Percentiles rank a stretch among this genome's conserved stretches.
These are phyloP conservation scores for Heterohyrax brucei DNA, from an alignment of 2,797 vertebrate species.

Conservation along the genomic window DNA sequence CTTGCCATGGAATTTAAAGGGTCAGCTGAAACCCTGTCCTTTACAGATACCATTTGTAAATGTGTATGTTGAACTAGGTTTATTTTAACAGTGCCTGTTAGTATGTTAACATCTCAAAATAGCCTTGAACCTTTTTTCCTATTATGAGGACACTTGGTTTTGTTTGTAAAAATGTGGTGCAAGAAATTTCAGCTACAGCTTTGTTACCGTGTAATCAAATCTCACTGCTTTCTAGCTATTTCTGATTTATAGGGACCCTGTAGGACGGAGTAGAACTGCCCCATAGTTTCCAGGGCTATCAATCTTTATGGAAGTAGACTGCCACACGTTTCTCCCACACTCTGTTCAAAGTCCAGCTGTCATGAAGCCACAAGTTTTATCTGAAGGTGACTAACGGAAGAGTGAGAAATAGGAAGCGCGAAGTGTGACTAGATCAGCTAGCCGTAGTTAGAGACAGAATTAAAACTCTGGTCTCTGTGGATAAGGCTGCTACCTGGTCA, in stretches of 20 bases:
- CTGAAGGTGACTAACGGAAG: not conserved
- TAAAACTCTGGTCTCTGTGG: not conserved
- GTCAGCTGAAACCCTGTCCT: not conserved
- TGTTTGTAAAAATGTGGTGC: not conserved
- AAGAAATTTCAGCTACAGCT: conserved; percentile 28
- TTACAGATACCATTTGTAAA: conserved; percentile 51
- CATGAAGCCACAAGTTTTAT: not conserved
- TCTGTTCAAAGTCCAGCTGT: not conserved
- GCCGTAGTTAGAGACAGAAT: conserved; percentile 23
- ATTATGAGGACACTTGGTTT: conserved; percentile 25
- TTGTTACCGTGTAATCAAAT: conserved; percentile 16
- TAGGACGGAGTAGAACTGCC: too few species aligned
- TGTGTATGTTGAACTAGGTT: not conserved
- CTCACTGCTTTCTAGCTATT: too few species aligned
- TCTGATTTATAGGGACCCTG: too few species aligned
- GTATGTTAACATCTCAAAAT: conserved; percentile 14
- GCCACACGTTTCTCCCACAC: not conserved
- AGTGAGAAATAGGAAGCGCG: conserved; percentile 33
- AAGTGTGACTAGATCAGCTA: not conserved
- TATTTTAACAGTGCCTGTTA: not conserved
- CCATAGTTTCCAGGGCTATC: too few species aligned
- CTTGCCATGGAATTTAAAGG: not conserved
- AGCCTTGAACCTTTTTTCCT: not conserved
- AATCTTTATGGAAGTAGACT: too few species aligned
- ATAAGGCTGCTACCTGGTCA: conserved; percentile 17